Evolutionary conservation across 1,140 invertebrate genomes (phyloP).

Genomic region (Sinella curviseta): DNA sequence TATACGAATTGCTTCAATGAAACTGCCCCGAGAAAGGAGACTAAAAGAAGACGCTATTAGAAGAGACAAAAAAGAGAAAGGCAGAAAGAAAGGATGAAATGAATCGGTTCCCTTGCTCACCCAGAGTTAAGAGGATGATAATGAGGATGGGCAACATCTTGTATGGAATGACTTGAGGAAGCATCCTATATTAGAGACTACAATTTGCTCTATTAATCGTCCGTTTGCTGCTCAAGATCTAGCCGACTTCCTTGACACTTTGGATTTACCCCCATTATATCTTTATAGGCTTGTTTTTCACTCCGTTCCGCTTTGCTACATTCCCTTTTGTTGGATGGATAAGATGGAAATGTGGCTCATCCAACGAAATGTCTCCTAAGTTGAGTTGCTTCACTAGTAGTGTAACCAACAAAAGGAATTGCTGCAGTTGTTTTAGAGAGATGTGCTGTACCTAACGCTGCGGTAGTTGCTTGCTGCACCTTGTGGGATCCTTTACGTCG

Average conservation of each 20-base stretch:
- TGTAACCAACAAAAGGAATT: too few relatives aligned
- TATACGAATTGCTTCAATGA: too few relatives aligned
- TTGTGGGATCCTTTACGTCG: too few relatives aligned
- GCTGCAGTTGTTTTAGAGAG: too few relatives aligned
- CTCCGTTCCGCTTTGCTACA: neutral
- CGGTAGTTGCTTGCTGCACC: too few relatives aligned
- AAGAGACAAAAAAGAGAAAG: neutral
- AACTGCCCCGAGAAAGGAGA: neutral
- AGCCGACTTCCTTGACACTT: neutral
- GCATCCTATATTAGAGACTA: neutral
- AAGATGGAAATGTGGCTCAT: neutral
- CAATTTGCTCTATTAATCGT: conserved; percentile 1
- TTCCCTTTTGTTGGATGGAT: neutral
- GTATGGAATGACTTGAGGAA: neutral
- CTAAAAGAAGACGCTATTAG: neutral
- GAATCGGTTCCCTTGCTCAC: conserved; percentile 10
- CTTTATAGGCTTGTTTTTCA: neutral
- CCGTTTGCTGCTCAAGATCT: neutral
- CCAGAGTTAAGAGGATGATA: conserved; percentile 24
- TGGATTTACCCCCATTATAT: neutral
- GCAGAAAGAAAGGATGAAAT: neutral
- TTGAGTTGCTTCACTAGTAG: too few relatives aligned
- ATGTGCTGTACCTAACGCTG: too few relatives aligned
- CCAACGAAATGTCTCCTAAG: too few relatives aligned
- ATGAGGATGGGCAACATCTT: conserved; percentile 20